A percentile compares a stretch with the other conserved stretches of the same genome.
phyloP scores from a whole-genome alignment of 2,888 invertebrate species.

The Perizoma affinitatum region DNA sequence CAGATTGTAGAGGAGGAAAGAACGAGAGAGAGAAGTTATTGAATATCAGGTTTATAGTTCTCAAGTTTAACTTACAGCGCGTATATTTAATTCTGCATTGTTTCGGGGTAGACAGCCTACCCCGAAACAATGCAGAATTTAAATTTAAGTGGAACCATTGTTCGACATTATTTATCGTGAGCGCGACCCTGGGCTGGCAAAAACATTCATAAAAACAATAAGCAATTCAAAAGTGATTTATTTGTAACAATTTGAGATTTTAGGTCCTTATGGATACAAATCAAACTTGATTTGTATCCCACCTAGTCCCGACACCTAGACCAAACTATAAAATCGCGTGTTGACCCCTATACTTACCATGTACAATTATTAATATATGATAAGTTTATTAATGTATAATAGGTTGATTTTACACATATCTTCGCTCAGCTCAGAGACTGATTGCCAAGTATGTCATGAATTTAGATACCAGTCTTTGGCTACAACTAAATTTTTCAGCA shows the following conservation, averaged over 20 bases:
- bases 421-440: too few species aligned
- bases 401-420: too few species aligned
- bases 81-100: constrained; percentile 2
- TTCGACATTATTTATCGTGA: constrained; percentile 17
- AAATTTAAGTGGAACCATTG: constrained; percentile 15
- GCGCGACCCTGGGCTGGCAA: background rate
- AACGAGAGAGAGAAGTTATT: background rate
- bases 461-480: too few species aligned
- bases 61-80: constrained; percentile 2
- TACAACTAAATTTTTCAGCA: too few species aligned
- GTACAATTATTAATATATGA: too few species aligned
- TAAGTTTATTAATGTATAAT: too few species aligned
- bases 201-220: constrained; percentile 12
- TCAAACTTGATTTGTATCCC: too few species aligned
- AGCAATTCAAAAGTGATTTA: background rate
- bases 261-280: background rate
- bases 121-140: too few species aligned
- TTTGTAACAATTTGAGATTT: background rate
- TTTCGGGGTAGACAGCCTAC: constrained; percentile 13
- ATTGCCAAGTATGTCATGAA: too few species aligned
- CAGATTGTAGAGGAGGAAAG: background rate
- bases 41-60: background rate
- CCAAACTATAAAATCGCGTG: too few species aligned
- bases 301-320: too few species aligned
- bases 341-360: too few species aligned